Evolutionary conservation across 2,888 invertebrate genomes (phyloP).

Genomic region (Troilus luridus): DNA sequence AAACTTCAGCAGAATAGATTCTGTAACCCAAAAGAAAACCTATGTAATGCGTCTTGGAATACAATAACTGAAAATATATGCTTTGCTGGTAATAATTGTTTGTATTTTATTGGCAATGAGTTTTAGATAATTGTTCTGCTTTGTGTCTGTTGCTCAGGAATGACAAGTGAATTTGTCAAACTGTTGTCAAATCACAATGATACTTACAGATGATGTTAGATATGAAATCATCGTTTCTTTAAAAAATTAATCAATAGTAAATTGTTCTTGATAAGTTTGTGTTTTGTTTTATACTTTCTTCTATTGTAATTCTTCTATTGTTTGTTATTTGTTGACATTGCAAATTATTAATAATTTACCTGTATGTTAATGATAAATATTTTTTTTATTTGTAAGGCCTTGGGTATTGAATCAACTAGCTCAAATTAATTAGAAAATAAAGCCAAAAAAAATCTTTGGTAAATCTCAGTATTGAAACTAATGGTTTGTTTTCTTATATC

Average conservation of each 20-base stretch:
- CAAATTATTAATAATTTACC: not conserved
- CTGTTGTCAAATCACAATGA: no score
- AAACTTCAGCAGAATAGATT: slow-evolving; percentile 70
- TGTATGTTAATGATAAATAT: not conserved
- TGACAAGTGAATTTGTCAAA: not conserved
- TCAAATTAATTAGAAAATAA: not conserved
- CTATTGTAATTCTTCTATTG: not conserved
- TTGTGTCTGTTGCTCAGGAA: not conserved
- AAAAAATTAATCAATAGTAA: not conserved
- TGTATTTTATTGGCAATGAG: not conserved
- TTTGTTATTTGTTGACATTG: not conserved
- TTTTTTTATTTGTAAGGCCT: not conserved
- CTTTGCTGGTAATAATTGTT: slow-evolving; percentile 70
- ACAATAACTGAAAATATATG: slow-evolving; percentile 73
- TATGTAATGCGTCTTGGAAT: slow-evolving; percentile 72
- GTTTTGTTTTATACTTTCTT: not conserved
- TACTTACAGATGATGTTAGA: not conserved
- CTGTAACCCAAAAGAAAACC: slow-evolving; percentile 69
- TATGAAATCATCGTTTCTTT: not conserved
- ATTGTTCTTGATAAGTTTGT: not conserved
- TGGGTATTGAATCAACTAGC: not conserved
- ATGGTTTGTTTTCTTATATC: not conserved
- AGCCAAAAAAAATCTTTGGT: not conserved
- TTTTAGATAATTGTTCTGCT: not conserved
- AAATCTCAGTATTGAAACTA: not conserved